Evolutionary conservation across 37 sponge, comb jelly and placozoan genomes (phyloP).

Genomic region (Dysidea cf. avara): DNA sequence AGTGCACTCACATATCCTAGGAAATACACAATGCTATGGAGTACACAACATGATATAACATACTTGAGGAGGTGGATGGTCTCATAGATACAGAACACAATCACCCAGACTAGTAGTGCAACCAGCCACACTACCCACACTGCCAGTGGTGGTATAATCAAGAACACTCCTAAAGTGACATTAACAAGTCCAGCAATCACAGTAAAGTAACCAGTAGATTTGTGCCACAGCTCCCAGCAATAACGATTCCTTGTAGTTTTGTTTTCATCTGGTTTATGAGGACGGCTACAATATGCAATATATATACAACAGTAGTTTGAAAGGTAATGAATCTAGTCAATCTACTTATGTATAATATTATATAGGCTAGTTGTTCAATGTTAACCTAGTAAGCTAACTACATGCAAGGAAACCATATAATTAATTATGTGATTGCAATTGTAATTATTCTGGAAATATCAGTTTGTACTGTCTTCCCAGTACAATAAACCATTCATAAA

Average conservation of each 20-base stretch:
- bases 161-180: conserved; percentile 57
- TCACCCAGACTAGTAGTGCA: conserved; percentile 21
- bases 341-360: too few species aligned
- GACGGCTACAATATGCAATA: conserved; percentile 21
- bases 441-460: too few species aligned
- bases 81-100: conserved; percentile 22
- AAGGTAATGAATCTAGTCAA: too few species aligned
- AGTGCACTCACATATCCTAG: too few species aligned
- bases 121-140: conserved; percentile 58
- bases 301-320: background rate
- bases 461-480: background rate
- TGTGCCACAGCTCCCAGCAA: conserved; percentile 58
- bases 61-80: too few species aligned
- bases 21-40: too few species aligned
- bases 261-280: conserved; percentile 28
- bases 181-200: conserved; percentile 34
- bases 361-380: too few species aligned
- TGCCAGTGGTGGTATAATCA: conserved; percentile 43
- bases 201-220: conserved; percentile 9
- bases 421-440: too few species aligned
- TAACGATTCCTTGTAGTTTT: conserved; percentile 23
- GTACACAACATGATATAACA: too few species aligned
- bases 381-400: too few species aligned
- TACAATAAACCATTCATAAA: too few species aligned
- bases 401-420: too few species aligned